phyloP scores from a whole-genome alignment of 1,140 invertebrate genomes.

The Pseudomyrmex cubaensis region DNA sequence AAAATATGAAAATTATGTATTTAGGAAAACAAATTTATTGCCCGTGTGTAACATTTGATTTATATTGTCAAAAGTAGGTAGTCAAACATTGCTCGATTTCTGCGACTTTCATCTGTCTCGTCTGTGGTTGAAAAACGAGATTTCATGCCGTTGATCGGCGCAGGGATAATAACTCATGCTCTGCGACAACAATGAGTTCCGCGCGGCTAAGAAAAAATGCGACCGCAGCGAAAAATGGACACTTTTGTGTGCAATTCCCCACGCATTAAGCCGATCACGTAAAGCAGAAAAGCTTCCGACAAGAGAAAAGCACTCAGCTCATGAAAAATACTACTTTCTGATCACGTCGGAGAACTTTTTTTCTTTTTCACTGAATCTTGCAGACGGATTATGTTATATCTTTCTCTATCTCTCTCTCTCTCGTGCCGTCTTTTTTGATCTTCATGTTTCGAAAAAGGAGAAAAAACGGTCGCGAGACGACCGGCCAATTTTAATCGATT shows the following conservation, averaged over 20 bases:
- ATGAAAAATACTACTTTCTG: slow-evolving; percentile 46
- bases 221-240: neutral
- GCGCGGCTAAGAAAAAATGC: neutral
- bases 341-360: slow-evolving; percentile 51
- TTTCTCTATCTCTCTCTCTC: slow-evolving; percentile 15
- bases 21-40: too few species aligned
- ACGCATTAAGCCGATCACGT: slow-evolving; percentile 54
- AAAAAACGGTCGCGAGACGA: neutral
- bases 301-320: slow-evolving; percentile 24
- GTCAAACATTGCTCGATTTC: too few species aligned
- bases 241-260: slow-evolving; percentile 29
- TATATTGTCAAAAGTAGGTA: too few species aligned
- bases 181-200: slow-evolving; percentile 29
- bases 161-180: slow-evolving; percentile 39
- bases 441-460: neutral
- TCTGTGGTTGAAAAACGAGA: neutral
- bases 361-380: slow-evolving; percentile 5
- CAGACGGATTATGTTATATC: slow-evolving; percentile 41
- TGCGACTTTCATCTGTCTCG: too few species aligned
- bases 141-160: neutral
- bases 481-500: too few species aligned
- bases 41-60: too few species aligned
- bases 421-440: neutral
- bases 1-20: slow-evolving; percentile 23
- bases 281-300: slow-evolving; percentile 11